phyloP scores from a whole-genome alignment of 2,888 invertebrate genomes.

The Smittia sp. region DNA sequence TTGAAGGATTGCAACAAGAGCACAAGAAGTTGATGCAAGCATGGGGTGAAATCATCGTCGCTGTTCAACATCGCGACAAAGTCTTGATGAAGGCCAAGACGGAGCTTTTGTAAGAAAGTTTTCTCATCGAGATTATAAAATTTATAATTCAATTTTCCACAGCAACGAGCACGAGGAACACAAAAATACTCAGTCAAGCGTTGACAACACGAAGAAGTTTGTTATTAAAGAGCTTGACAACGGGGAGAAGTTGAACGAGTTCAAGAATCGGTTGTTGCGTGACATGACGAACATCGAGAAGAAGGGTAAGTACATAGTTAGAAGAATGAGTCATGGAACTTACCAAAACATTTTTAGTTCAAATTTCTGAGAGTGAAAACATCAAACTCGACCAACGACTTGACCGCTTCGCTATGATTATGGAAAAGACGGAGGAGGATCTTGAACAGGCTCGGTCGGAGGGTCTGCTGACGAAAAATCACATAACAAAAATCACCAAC shows the following conservation, averaged over 20 bases:
- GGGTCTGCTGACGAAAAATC: conserved; percentile 48
- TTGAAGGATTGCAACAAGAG: conserved; percentile 69
- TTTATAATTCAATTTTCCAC: conserved; percentile 44
- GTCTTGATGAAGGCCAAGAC: conserved; percentile 61
- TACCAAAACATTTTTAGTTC: conserved; percentile 53
- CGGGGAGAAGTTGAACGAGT: conserved; percentile 63
- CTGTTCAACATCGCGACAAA: conserved; percentile 67
- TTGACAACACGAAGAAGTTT: conserved; percentile 66
- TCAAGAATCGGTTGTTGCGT: conserved; percentile 59
- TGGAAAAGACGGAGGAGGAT: conserved; percentile 64
- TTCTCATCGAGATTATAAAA: conserved; percentile 38
- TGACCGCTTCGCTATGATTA: conserved; percentile 57
- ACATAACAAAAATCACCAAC: conserved; percentile 49
- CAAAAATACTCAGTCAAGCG: conserved; percentile 58
- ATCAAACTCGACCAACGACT: conserved; percentile 57
- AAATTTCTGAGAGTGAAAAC: conserved; percentile 58
- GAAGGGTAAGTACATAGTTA: conserved; percentile 53
- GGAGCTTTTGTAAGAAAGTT: conserved; percentile 58
- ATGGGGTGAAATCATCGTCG: conserved; percentile 72
- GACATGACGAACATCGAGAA: conserved; percentile 57
- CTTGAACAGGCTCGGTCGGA: conserved; percentile 57
- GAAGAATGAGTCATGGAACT: too few relatives aligned
- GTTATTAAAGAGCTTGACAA: conserved; percentile 64
- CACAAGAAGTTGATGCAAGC: conserved; percentile 66
- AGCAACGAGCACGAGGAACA: conserved; percentile 62